Evolutionary conservation across 2,888 invertebrate species (phyloP), one percentile per base, ranked within the genome.

Genomic region (Tachystola acroxantha): DNA sequence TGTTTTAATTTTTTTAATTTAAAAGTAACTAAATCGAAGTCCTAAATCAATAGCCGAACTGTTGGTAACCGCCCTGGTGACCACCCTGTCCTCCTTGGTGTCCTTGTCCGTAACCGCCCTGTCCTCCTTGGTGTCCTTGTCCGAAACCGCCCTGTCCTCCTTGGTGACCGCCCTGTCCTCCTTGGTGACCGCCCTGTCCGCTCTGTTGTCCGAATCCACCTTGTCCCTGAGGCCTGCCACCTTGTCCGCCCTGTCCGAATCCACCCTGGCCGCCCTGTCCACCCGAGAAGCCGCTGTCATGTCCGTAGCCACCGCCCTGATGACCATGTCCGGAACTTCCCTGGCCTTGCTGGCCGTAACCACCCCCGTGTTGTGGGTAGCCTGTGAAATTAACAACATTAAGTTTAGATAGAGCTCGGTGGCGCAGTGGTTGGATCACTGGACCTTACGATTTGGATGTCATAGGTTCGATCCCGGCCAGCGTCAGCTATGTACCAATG

Each of bases 91-190:
- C 37, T 1, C 26, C 32, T 12, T 40, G 31, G 7, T 19, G 25
- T 2, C 41, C 34, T n/a, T 29, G 32, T 7, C 32, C 27, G 7
- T 31, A 24, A 2, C 29, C 32, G 7, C 40, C 39, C 7, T 41
- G 39, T 0, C 36, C 36, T 1, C 45, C 39, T 2, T 35, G 28
- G 0, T 46, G 42, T 7, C 46, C 42, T 10, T 42, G 38, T 5
- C 43, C 44, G 22, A 32, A 43, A 2, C 49, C 46, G 27, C 36
- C 36, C 10, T 24, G 32, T 7, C 28, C 19, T 7, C 16, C 36
- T 32, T 24, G 24, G 3, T 24, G 24, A 6, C 24, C 24, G 24
- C 16, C 36, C 30, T 24, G 24, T 7, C 7, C 5, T 24, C 24
- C 24, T 3, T 24, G 9, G 24, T 7, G 5, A 3, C 24, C 24